Evolutionary conservation across 2,888 invertebrate genomes (phyloP).

Genomic region (Platypus cylindrus): DNA sequence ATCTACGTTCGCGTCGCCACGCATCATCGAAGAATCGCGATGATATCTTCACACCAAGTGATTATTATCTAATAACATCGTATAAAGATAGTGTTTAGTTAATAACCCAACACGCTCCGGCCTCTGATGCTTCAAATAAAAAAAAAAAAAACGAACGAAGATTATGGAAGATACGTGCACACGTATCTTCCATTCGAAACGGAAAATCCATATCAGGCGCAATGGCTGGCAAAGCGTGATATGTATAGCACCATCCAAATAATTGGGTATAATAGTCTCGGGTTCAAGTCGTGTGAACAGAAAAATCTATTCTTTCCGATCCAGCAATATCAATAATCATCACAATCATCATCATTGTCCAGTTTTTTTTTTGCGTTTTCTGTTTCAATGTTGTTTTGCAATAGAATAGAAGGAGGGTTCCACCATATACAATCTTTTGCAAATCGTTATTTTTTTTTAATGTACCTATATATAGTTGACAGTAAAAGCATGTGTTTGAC

Average conservation of each 20-base stretch:
- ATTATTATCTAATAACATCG: constrained; percentile 18
- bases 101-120: constrained; percentile 22
- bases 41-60: constrained; percentile 14
- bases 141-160: constrained; percentile 13
- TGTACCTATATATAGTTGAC: no score
- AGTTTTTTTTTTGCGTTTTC: no score
- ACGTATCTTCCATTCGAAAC: constrained; percentile 30
- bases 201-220: constrained; percentile 27
- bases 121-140: constrained; percentile 13
- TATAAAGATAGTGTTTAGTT: constrained; percentile 24
- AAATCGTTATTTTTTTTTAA: no score
- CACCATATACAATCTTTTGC: no score
- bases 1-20: no score
- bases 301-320: no score
- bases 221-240: constrained; percentile 34
- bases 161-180: constrained; percentile 30
- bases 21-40: no score
- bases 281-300: constrained; percentile 34
- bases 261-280: constrained; percentile 35
- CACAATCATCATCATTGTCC: no score
- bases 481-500: no score
- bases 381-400: no score
- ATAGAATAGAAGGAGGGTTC: no score
- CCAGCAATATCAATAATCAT: no score
- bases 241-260: constrained; percentile 36